Conservation (phyloP, 2,797 vertebrate species). For the Phyllotis vaccarum region DNA sequence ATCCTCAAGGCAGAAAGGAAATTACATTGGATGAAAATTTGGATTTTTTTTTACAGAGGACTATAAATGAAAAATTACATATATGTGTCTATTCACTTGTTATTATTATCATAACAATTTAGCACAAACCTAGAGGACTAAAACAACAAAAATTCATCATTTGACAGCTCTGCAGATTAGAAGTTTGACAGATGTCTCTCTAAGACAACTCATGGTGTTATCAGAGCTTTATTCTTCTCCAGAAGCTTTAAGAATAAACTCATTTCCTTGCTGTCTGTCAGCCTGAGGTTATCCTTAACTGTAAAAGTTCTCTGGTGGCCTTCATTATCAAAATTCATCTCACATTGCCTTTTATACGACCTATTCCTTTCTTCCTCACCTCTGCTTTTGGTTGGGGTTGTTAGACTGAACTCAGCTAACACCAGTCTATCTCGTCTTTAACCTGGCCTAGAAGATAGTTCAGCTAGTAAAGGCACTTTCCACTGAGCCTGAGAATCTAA, state of each 20-base stretch:
- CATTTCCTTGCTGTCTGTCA: neutral
- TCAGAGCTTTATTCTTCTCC: neutral
- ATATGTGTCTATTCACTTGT: neutral
- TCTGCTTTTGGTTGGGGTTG: neutral
- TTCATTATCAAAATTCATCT: conserved; percentile 20
- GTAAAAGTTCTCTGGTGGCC: neutral
- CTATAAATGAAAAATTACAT: neutral
- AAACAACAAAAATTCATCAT: conserved; percentile 37
- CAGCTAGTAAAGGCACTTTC: neutral
- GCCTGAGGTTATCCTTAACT: neutral
- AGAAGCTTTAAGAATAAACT: neutral
- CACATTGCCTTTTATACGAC: neutral
- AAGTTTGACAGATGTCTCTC: neutral
- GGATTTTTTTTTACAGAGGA: conserved; percentile 10
- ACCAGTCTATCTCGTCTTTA: neutral
- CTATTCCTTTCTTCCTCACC: neutral
- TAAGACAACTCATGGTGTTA: neutral
- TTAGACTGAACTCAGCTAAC: neutral
- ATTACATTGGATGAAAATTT: neutral
- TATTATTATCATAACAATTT: neutral
- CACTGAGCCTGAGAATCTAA: neutral
- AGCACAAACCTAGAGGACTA: neutral
- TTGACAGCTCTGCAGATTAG: neutral
- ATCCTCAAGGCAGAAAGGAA: neutral
- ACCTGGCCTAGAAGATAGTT: neutral